Evolutionary conservation across 2,113 vertebrate species (phyloP).

Genomic region (Gobiocypris rarus): DNA sequence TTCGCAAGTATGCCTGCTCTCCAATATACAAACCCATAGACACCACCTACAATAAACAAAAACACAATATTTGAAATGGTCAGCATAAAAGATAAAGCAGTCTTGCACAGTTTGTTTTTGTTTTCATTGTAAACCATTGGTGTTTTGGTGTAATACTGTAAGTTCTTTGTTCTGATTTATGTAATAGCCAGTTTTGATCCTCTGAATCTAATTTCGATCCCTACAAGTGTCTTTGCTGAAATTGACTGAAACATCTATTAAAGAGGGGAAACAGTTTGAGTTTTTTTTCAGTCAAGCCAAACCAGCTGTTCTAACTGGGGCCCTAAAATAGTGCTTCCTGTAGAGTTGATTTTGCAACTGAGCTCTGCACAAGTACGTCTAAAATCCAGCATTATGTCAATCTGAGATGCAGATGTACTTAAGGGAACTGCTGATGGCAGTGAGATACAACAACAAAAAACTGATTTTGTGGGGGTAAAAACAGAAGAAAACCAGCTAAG

Average conservation of each 20-base stretch:
- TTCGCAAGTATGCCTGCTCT: constrained; percentile 91
- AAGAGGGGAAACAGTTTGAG: neutral
- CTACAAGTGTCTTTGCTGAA: neutral
- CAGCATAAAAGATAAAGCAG: neutral
- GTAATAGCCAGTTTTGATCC: too few species aligned
- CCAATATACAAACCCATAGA: constrained; percentile 94
- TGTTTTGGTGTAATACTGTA: neutral
- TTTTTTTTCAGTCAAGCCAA: neutral
- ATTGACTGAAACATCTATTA: neutral
- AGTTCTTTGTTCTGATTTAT: neutral
- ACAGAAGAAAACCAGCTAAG: neutral
- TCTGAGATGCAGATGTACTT: neutral
- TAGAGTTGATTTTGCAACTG: neutral
- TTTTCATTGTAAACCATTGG: neutral
- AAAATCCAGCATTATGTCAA: constrained; percentile 7
- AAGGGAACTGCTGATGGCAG: neutral
- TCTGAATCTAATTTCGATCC: neutral
- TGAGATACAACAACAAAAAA: neutral
- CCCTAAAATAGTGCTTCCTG: constrained; percentile 14
- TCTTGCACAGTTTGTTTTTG: too few species aligned
- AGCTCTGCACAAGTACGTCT: neutral
- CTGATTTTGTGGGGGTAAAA: neutral
- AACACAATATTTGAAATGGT: neutral
- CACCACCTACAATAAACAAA: constrained; percentile 81
- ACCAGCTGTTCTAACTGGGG: neutral